Evolutionary conservation across 2,797 vertebrate species (phyloP).

Genomic region (Peromyscus attwateri): DNA sequence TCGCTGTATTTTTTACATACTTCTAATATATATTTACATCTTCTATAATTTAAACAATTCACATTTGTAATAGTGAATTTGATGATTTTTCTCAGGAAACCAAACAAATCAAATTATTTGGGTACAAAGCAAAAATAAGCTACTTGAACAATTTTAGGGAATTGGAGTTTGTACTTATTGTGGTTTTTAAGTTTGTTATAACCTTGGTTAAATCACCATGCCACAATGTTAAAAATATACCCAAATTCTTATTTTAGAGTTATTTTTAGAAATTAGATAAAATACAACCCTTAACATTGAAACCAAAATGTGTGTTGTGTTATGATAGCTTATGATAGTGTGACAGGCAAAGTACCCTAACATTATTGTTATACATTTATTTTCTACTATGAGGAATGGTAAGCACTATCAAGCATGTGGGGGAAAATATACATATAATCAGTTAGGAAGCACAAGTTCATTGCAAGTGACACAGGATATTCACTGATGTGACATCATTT

Average conservation of each 20-base stretch:
- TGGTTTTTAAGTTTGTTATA: neutral
- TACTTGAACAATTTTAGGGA: neutral
- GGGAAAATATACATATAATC: neutral
- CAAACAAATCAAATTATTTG: constrained; percentile 40
- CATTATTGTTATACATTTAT: neutral
- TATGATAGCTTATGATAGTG: neutral
- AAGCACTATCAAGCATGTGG: neutral
- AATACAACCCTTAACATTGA: neutral
- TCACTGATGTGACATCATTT: neutral
- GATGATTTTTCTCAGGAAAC: constrained; percentile 16
- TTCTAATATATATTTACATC: neutral
- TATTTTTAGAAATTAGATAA: constrained; percentile 6
- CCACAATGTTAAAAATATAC: constrained; percentile 10
- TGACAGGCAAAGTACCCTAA: neutral
- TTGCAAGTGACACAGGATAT: neutral
- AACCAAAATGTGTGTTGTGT: neutral
- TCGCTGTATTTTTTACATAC: neutral
- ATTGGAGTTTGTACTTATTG: constrained; percentile 12
- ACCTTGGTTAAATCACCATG: constrained; percentile 1
- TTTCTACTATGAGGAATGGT: neutral
- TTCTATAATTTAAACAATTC: constrained; percentile 5
- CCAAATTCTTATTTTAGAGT: neutral
- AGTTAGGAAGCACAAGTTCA: neutral
- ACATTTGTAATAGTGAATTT: neutral
- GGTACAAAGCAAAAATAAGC: neutral